Evolutionary conservation across 2,888 invertebrate species (phyloP), one percentile per base, ranked within the genome.

Genomic region (Xestia sexstrigata): DNA sequence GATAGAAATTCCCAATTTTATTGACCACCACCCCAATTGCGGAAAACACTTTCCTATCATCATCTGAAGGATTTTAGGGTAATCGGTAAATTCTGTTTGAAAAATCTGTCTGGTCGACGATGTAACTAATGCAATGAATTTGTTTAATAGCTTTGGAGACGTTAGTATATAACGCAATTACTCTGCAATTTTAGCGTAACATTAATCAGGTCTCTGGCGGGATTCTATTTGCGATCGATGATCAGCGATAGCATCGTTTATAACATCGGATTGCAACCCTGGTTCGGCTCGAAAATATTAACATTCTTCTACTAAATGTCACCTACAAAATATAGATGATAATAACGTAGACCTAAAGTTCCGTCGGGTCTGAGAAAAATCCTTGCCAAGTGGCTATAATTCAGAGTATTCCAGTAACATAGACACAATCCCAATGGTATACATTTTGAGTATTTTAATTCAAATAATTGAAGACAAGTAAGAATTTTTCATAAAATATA

Each of bases 191-290:
- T 74, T 49, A 55, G 9, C 17, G 30, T 26, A 13, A n/a, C 15
- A 58, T 52, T 74, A 68, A 68, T 26, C 26, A 70, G 70, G 62
- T 69, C 60, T 63, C 65, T 42, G 26, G 2, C 9, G 35, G 42
- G n/a, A 67, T 63, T 77, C 26, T 63, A 70, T 81, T 81, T 71
- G 62, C 42, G 11, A 47, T 23, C 39, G 47, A 63, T 17, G 17
- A 58, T 67, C 45, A 69, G 26, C 17, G n/a, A 75, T 68, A 55
- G 9, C 6, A 8, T 47, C 30, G 52, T 63, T 74, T 35, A 74
- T 74, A 47, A 7, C 26, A 68, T 71, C 20, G 30, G n/a, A 30
- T 68, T 63, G 23, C 39, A 42, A 17, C 26, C 4, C 49, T 23
- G 39, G 49, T 39, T 70, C 0, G 42, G 23, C 17, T 17, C 17